Conservation (phyloP, 2,797 vertebrate species). For the Anguilla obscura region DNA sequence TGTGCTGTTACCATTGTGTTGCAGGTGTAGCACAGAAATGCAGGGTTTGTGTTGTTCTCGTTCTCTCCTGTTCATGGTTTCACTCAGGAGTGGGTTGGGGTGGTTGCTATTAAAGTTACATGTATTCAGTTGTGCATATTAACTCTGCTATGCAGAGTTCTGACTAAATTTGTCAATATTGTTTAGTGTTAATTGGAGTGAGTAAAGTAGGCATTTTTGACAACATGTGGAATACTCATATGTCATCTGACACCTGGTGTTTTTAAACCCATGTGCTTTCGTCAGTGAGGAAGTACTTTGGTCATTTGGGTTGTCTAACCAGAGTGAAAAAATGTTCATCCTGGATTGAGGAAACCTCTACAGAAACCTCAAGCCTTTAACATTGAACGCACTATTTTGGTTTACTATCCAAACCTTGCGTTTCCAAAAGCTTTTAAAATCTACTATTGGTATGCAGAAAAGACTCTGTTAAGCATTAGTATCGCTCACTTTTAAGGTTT, state of each 20-base stretch:
- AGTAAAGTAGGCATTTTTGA: too few relatives aligned
- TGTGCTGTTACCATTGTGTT: background rate
- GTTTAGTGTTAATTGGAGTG: too few relatives aligned
- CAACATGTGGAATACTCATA: background rate
- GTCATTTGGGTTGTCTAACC: background rate
- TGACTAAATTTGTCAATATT: too few relatives aligned
- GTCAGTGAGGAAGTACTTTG: background rate
- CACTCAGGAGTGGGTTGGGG: background rate
- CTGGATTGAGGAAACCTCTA: background rate
- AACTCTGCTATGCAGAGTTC: too few relatives aligned
- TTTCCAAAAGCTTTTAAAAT: constrained; percentile 27
- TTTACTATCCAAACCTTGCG: constrained; percentile 24
- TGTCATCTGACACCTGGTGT: background rate
- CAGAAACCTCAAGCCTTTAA: background rate
- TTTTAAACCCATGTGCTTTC: too few relatives aligned
- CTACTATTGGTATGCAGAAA: constrained; percentile 25
- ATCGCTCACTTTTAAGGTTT: constrained; percentile 14
- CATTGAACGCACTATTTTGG: background rate
- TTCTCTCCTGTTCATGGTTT: background rate
- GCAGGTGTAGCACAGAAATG: background rate
- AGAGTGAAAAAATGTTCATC: background rate
- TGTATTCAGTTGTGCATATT: background rate
- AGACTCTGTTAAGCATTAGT: constrained; percentile 7
- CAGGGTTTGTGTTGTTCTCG: background rate
- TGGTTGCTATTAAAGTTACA: background rate